A percentile compares a stretch with the other conserved stretches of the same genome.
Evolutionary conservation across 2,797 vertebrate species (phyloP).

Genomic region (Ispidina picta): DNA sequence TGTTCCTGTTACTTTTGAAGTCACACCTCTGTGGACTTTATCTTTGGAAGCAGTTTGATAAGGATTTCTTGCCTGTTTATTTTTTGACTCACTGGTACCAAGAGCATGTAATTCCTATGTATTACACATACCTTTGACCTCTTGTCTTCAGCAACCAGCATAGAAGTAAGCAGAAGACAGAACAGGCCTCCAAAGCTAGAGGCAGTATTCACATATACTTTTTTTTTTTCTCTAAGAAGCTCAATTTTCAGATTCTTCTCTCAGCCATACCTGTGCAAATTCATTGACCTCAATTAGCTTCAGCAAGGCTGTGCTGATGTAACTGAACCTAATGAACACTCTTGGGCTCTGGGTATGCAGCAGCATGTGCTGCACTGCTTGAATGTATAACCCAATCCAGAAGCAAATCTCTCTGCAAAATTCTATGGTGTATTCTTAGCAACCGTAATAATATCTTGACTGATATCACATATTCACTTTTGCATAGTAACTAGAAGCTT

Average conservation of each 20-base stretch:
- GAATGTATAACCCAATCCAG: not conserved
- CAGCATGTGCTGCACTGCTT: not conserved
- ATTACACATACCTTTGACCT: not conserved
- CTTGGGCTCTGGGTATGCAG: not conserved
- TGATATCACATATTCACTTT: not conserved
- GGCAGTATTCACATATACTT: not conserved
- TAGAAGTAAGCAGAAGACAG: not conserved
- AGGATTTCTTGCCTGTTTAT: not conserved
- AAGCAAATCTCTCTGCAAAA: slow-evolving; percentile 1
- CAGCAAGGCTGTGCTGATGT: not conserved
- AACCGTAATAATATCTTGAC: not conserved
- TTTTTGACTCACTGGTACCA: not conserved
- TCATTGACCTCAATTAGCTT: not conserved
- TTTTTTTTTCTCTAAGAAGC: not conserved
- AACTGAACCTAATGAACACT: not conserved
- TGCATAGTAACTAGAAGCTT: not conserved
- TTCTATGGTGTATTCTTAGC: not conserved
- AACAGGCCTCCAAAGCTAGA: not conserved
- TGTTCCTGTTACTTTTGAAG: not conserved
- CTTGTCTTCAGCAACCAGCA: not conserved
- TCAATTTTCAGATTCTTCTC: not conserved
- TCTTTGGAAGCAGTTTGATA: not conserved
- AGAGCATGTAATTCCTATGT: not conserved
- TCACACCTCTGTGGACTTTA: not conserved
- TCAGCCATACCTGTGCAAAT: not conserved